These are phyloP conservation scores for Teleopsis dalmanni DNA, from an alignment of 1,140 invertebrate genomes.

Conservation along the genomic window DNA sequence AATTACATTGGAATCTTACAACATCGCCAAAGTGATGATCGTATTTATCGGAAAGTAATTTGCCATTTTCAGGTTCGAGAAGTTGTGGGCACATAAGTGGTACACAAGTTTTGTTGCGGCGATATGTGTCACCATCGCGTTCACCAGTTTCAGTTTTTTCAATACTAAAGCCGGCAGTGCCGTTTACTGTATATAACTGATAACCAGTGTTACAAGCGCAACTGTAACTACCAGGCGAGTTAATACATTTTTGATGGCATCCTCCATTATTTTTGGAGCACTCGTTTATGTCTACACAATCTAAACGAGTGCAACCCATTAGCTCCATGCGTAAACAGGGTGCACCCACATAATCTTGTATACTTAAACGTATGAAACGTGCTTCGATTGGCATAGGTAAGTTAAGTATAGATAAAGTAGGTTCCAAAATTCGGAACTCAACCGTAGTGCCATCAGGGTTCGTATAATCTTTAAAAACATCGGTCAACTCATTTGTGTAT, in stretches of 20 bases:
- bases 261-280: slow-evolving; percentile 83
- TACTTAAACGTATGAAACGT: slow-evolving; percentile 77
- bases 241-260: slow-evolving; percentile 90
- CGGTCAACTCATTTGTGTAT: slow-evolving; percentile 82
- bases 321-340: slow-evolving; percentile 88
- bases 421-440: slow-evolving; percentile 80
- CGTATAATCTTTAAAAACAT: slow-evolving; percentile 82
- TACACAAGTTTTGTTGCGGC: slow-evolving; percentile 92
- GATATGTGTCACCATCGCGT: slow-evolving; percentile 78
- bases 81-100: slow-evolving; percentile 81
- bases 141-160: slow-evolving; percentile 77
- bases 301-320: slow-evolving; percentile 85
- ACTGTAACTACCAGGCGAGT: slow-evolving; percentile 75
- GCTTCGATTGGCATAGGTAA: slow-evolving; percentile 87
- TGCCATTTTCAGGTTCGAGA: slow-evolving; percentile 78
- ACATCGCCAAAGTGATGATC: slow-evolving; percentile 85
- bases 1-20: slow-evolving; percentile 88
- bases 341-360: slow-evolving; percentile 81
- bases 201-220: slow-evolving; percentile 90
- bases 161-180: slow-evolving; percentile 82
- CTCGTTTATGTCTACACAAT: slow-evolving; percentile 89
- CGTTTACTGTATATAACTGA: slow-evolving; percentile 82
- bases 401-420: slow-evolving; percentile 80
- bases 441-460: slow-evolving; percentile 89
- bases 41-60: slow-evolving; percentile 71